Evolutionary conservation across 2,113 vertebrate genomes (phyloP), one percentile per base, ranked within the genome.

Genomic region (Maccullochella peelii): DNA sequence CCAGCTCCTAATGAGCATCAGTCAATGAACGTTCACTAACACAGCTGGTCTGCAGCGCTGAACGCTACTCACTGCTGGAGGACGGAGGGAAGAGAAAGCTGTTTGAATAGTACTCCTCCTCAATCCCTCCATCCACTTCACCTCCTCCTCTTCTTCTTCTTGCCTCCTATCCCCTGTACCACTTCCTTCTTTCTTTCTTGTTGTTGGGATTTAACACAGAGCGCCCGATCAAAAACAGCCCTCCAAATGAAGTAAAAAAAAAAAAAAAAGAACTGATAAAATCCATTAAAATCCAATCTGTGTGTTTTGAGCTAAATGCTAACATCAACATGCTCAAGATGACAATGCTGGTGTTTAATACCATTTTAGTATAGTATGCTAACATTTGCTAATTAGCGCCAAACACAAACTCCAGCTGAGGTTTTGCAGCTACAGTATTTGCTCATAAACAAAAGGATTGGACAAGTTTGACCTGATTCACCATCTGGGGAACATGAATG

Each of bases 1-100:
- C 75, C 72, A 82, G 89, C 88, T 88, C 57, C 85, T 91, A 89
- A 91, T 86, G 85, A 76, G 77, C 72, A 52, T 57, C 78, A 67
- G 79, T 71, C 8, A 40, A 47, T 30, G 49, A 73, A 68, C 63
- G 27, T 21, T 62, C 15, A 44, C 20, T 0, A 77, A 69, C 70
- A 67, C 80, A 88, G 76, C 73, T 54, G 79, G 3, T 73, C 62
- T 40, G 63, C 58, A 36, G 58, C 3, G 15, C 11, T 47, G 18
- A 44, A 47, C 23, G 21, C 69, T 40, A 9, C 69, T 42, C 36
- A 7, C 38, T 68, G 63, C 54, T 15, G 40, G 20, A 49, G 42
- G 66, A 49, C 1, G 8, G 40, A 67, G 21, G 10, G 49, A 61
- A 47, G 25, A 63, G 57, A 18, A 63, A 63, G n/a, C 52, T 79